These are phyloP conservation scores for Leucoraja erinaceus DNA, from an alignment of 2,113 vertebrate species.

Conservation along the genomic window DNA sequence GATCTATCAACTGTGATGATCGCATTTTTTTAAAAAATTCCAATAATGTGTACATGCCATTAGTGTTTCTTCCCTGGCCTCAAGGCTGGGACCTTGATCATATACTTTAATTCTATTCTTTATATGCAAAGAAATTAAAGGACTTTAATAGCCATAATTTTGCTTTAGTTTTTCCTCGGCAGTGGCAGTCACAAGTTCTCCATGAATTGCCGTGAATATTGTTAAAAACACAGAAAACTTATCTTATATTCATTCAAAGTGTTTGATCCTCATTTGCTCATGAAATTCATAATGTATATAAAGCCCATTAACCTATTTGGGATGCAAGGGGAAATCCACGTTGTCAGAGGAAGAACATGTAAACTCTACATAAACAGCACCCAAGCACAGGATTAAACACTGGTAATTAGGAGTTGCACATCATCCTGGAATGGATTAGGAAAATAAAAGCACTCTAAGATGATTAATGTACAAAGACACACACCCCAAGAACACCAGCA, in stretches of 20 bases:
- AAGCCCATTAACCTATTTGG: no score
- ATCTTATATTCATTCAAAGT: neutral
- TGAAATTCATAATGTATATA: no score
- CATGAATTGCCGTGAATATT: neutral
- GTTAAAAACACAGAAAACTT: neutral
- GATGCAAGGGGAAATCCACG: no score
- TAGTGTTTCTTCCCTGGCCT: neutral
- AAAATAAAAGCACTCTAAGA: no score
- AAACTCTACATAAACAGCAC: no score
- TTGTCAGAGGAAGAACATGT: no score
- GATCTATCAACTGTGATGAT: no score
- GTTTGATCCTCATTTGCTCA: neutral
- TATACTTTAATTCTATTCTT: neutral
- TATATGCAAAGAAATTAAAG: neutral
- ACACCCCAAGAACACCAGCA: no score
- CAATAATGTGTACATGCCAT: neutral
- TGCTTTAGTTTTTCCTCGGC: neutral
- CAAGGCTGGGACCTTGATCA: neutral
- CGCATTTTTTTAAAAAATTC: neutral
- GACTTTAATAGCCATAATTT: neutral
- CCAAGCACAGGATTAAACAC: no score
- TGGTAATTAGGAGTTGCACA: no score
- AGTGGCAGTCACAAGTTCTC: neutral
- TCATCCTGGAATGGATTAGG: no score
- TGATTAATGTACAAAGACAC: no score